Evolutionary conservation across 2,888 invertebrate genomes (phyloP).

Genomic region (Clivina fossor): DNA sequence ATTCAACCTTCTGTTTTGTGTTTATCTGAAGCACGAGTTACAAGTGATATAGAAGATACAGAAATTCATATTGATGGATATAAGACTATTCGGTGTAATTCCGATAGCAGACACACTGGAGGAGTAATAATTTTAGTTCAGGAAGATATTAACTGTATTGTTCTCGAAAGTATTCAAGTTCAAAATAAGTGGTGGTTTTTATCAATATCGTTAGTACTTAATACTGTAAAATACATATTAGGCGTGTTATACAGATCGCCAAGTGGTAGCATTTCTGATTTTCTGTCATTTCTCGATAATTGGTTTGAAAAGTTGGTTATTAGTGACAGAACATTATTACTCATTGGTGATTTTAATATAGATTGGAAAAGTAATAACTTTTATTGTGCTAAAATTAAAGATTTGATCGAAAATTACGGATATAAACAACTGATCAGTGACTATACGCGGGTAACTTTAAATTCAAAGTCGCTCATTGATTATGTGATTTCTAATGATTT

Average conservation of each 20-base stretch:
- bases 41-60: neutral
- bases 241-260: neutral
- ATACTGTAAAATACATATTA: neutral
- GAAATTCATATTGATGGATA: neutral
- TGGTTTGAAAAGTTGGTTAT: neutral
- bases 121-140: neutral
- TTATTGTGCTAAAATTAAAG: neutral
- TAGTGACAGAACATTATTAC: neutral
- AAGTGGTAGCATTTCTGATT: slow-evolving; percentile 1
- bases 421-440: slow-evolving; percentile 6
- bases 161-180: neutral
- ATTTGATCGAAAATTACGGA: neutral
- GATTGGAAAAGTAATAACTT: neutral
- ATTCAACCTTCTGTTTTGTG: neutral
- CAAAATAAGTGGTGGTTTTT: slow-evolving; percentile 1
- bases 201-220: neutral
- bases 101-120: neutral
- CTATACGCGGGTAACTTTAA: neutral
- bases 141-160: neutral
- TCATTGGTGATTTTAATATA: neutral
- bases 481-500: slow-evolving; percentile 6
- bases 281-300: neutral
- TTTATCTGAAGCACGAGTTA: neutral
- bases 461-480: neutral
- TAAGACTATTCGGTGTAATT: neutral